Evolutionary conservation across 2,113 vertebrate genomes (phyloP), one percentile per base, ranked within the genome.

Genomic region (Pelecanus crispus): DNA sequence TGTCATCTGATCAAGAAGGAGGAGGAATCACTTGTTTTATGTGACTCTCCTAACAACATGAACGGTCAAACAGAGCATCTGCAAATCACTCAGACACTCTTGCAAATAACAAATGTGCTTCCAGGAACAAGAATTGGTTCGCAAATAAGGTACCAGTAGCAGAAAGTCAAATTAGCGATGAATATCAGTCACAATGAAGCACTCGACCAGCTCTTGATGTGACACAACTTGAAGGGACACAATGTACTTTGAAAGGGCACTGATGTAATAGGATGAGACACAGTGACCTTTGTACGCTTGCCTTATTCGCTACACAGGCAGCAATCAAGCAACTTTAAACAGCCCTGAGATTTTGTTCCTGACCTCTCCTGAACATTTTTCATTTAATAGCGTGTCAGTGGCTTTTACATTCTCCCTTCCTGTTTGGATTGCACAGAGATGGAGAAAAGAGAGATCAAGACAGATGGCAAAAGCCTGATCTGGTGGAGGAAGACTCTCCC

Each of bases 221-320:
- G 96, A 97, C 97, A 97, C 92, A 91, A 96, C 94, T 95, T 92
- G 92, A 97, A 95, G 91, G 95, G 95, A 97, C 96, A 97, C 94
- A 95, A 92, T 94, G 96, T 96, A 95, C 94, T 97, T 88, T 94
- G 94, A 96, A 97, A 97, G 95, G 94, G 93, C 95, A 93, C 90
- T 97, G 96, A 97, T 97, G 93, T 96, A 97, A 97, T 94, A 95
- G 90, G 97, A 96, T 95, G 96, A 95, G 96, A 96, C 95, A 90
- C 42, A 13, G 90, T 95, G 93, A 97, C 95, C 95, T 96, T 97
- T 97, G 93, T 92, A 93, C 86, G 92, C 92, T 81, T 95, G 87
- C 93, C 92, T 95, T 96, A 96, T 95, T 95, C 90, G 93, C 94
- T 94, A 87, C 95, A 88, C 85, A 92, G 93, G 80, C 93, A 88